Evolutionary conservation across 2,797 vertebrate genomes (phyloP).

Genomic region (Rhinophrynus dorsalis): DNA sequence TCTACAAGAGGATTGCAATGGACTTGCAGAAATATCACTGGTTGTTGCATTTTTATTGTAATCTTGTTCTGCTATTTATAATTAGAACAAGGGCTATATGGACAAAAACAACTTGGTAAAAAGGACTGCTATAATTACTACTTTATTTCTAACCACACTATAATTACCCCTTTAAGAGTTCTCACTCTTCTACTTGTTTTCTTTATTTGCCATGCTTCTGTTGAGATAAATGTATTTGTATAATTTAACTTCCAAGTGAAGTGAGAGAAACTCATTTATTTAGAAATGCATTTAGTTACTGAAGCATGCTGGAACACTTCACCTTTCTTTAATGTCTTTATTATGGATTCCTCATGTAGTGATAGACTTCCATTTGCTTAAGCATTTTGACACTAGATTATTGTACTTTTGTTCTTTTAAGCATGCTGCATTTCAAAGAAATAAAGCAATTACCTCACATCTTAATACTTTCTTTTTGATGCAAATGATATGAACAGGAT

Average conservation of each 20-base stretch:
- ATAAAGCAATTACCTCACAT: neutral
- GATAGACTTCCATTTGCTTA: constrained; percentile 40
- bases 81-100: neutral
- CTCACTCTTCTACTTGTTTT: constrained; percentile 13
- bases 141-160: neutral
- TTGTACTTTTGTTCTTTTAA: constrained; percentile 18
- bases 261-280: constrained; percentile 38
- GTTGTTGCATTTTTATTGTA: constrained; percentile 3
- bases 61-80: neutral
- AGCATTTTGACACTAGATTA: constrained; percentile 39
- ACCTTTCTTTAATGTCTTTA: constrained; percentile 43
- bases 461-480: constrained; percentile 29
- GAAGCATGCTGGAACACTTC: constrained; percentile 45
- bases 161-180: constrained; percentile 13
- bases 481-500: neutral
- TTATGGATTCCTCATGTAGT: constrained; percentile 35
- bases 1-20: neutral
- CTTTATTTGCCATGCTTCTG: constrained; percentile 20
- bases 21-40: too few relatives aligned
- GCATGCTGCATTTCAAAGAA: constrained; percentile 39
- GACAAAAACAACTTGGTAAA: too few relatives aligned
- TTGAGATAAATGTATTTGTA: constrained; percentile 36
- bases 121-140: neutral
- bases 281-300: constrained; percentile 44
- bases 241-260: constrained; percentile 41